Conservation (phyloP, 2,113 vertebrate species). For the Lepus timidus region DNA sequence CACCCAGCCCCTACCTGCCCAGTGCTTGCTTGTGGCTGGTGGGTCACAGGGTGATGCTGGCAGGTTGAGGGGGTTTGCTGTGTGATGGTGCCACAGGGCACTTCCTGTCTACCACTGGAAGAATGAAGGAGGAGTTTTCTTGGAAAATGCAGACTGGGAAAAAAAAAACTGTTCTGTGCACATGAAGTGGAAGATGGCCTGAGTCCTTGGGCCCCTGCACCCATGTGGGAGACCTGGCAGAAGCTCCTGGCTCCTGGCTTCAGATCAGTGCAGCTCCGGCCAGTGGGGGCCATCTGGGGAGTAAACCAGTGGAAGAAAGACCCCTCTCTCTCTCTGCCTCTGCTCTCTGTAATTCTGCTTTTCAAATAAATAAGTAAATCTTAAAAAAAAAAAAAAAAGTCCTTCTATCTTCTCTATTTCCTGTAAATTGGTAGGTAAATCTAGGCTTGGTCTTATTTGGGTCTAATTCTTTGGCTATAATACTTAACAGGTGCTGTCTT, state of each 20-base stretch:
- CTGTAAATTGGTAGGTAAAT: slow-evolving; percentile 9
- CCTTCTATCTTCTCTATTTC: neutral
- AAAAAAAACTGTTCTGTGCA: too few species aligned
- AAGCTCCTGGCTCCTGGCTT: too few species aligned
- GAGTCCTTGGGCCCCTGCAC: too few species aligned
- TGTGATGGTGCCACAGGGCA: neutral
- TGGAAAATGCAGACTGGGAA: neutral
- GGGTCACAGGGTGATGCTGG: neutral
- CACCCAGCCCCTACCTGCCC: neutral
- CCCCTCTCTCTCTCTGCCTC: too few species aligned
- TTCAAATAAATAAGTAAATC: too few species aligned
- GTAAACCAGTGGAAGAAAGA: too few species aligned
- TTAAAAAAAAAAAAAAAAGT: neutral
- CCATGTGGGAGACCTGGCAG: too few species aligned
- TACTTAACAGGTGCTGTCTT: neutral
- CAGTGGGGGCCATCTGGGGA: too few species aligned
- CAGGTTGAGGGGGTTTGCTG: neutral
- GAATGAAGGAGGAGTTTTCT: slow-evolving; percentile 57
- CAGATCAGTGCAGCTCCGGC: too few species aligned
- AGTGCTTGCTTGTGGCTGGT: neutral
- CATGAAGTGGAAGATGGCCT: too few species aligned
- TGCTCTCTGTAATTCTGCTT: too few species aligned
- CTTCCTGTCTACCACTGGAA: neutral
- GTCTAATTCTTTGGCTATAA: slow-evolving; percentile 33
- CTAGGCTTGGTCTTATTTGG: slow-evolving; percentile 10